Conservation (phyloP, 1,140 invertebrate genomes). For the Drosophila bocqueti region DNA sequence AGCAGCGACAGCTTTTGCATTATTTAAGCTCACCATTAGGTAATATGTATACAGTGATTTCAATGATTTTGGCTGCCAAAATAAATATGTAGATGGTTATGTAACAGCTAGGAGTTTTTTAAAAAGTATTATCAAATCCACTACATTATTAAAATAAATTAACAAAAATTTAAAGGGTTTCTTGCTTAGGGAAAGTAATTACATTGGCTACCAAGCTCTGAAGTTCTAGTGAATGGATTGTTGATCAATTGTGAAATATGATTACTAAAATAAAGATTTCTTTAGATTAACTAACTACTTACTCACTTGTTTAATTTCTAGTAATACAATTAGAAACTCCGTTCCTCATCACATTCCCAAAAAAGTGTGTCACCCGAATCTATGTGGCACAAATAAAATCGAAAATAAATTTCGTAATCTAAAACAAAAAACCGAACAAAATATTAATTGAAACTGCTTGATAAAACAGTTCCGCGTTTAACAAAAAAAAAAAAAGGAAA, state of each 20-base stretch:
- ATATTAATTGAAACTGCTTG: slow-evolving; percentile 45
- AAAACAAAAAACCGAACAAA: slow-evolving; percentile 46
- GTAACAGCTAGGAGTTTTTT: background rate
- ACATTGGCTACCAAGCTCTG: no score
- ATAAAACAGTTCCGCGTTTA: slow-evolving; percentile 58
- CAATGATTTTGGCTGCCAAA: slow-evolving; percentile 35
- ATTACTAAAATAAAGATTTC: background rate
- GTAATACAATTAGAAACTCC: background rate
- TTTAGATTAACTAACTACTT: no score
- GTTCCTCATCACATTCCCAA: background rate
- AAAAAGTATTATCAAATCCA: background rate
- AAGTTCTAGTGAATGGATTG: background rate
- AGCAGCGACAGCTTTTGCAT: slow-evolving; percentile 66
- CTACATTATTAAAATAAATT: background rate
- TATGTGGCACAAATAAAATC: slow-evolving; percentile 59
- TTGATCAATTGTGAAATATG: background rate
- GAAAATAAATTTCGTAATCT: slow-evolving; percentile 72
- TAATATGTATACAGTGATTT: slow-evolving; percentile 54
- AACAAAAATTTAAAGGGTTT: background rate
- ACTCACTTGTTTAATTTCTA: background rate
- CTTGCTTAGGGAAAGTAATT: background rate
- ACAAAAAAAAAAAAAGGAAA: slow-evolving; percentile 17
- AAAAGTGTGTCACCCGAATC: slow-evolving; percentile 45
- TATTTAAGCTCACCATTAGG: slow-evolving; percentile 67
- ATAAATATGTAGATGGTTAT: slow-evolving; percentile 19